Conservation (phyloP, 2,113 vertebrate species). For the Cichladusa arquata region DNA sequence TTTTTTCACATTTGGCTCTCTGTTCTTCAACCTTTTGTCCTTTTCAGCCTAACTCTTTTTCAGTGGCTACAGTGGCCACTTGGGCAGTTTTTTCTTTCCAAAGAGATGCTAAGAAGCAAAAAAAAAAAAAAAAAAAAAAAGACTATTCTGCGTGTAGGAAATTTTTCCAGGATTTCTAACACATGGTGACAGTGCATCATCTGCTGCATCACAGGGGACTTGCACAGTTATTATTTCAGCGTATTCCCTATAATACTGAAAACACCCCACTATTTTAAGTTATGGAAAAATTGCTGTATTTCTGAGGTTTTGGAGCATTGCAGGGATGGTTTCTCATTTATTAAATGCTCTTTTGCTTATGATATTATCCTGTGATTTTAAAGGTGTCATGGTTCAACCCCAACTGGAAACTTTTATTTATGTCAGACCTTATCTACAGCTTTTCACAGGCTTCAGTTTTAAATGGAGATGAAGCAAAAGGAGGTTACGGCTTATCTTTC, state of each 20-base stretch:
- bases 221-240: background rate
- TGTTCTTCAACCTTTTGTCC: background rate
- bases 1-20: background rate
- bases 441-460: conserved; percentile 4
- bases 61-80: background rate
- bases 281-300: background rate
- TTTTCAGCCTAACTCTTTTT: background rate
- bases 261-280: background rate
- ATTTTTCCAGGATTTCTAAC: background rate
- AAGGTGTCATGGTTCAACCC: background rate
- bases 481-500: background rate
- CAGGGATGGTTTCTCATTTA: background rate
- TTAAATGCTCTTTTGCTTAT: background rate
- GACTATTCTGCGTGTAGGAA: background rate
- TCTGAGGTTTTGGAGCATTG: background rate
- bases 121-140: no score
- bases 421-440: background rate
- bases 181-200: background rate
- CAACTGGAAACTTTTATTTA: background rate
- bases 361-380: background rate
- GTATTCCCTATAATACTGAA: background rate
- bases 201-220: background rate
- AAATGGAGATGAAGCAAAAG: background rate
- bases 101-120: background rate
- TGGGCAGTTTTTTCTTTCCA: background rate